These are phyloP conservation scores for Progne subis DNA, from an alignment of 2,113 vertebrate species.

Conservation along the genomic window DNA sequence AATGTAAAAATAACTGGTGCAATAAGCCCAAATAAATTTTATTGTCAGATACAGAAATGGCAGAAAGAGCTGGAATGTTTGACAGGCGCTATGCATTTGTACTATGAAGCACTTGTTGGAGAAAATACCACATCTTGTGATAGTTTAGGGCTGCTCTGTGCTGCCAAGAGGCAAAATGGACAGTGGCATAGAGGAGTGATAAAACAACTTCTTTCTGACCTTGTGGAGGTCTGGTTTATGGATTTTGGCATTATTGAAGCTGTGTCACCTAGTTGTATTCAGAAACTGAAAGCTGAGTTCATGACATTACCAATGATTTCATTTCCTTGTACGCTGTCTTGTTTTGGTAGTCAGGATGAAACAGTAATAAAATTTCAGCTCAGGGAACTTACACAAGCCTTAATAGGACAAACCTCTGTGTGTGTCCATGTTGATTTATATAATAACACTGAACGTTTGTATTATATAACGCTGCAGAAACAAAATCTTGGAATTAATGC, in stretches of 20 bases:
- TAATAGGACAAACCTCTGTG: slow-evolving; percentile 76
- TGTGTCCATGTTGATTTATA: slow-evolving; percentile 73
- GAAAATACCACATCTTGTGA: slow-evolving; percentile 51
- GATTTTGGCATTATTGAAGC: slow-evolving; percentile 87
- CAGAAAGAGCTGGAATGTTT: slow-evolving; percentile 77
- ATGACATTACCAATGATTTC: slow-evolving; percentile 80
- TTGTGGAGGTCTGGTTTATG: slow-evolving; percentile 84
- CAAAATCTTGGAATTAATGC: neutral
- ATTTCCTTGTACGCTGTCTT: slow-evolving; percentile 83
- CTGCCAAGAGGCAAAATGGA: slow-evolving; percentile 83
- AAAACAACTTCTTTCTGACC: slow-evolving; percentile 79
- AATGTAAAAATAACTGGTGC: slow-evolving; percentile 82
- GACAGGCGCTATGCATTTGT: slow-evolving; percentile 72
- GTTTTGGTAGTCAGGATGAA: slow-evolving; percentile 63
- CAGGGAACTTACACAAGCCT: slow-evolving; percentile 73
- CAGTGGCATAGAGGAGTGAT: slow-evolving; percentile 89
- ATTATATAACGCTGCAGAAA: slow-evolving; percentile 76
- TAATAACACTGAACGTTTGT: slow-evolving; percentile 67
- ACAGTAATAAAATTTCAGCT: slow-evolving; percentile 72
- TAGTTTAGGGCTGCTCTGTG: slow-evolving; percentile 85
- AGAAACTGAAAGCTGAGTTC: slow-evolving; percentile 81
- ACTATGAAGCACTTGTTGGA: slow-evolving; percentile 70
- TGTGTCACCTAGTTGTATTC: slow-evolving; percentile 76
- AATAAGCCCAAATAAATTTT: slow-evolving; percentile 80
- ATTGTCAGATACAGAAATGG: slow-evolving; percentile 81